Conservation (phyloP, 2,797 vertebrate species). For the Gadopsis bispinosus region DNA sequence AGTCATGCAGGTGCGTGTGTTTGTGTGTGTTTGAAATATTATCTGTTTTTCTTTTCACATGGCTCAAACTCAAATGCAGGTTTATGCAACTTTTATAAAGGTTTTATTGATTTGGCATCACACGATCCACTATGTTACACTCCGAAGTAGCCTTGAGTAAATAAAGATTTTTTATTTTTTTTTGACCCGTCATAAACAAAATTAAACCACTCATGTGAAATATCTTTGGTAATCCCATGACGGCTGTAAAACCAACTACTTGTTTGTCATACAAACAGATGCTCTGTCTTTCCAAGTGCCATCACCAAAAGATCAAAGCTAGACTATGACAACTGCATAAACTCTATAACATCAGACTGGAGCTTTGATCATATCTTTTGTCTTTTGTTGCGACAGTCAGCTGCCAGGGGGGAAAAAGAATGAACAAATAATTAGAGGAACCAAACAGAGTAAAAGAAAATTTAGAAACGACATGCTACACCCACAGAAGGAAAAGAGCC, state of each 20-base stretch:
- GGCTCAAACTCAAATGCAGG: constrained; percentile 36
- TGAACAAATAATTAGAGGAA: constrained; percentile 12
- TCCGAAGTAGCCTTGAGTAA: constrained; percentile 23
- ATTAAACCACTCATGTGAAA: constrained; percentile 22
- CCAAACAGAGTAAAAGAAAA: constrained; percentile 32
- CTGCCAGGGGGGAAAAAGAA: constrained; percentile 14
- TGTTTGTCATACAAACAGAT: constrained; percentile 49
- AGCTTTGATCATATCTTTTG: constrained; percentile 55
- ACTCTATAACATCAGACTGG: constrained; percentile 26
- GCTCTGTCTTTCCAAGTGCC: constrained; percentile 20
- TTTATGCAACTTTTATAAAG: constrained; percentile 45
- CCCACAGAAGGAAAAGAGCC: constrained; percentile 17
- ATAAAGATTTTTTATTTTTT: constrained; percentile 22
- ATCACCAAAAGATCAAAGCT: constrained; percentile 51
- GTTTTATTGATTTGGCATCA: constrained; percentile 37
- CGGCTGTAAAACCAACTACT: constrained; percentile 29
- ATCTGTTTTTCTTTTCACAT: constrained; percentile 32
- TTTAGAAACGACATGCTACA: constrained; percentile 17
- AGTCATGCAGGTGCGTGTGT: constrained; percentile 46
- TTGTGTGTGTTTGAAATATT: constrained; percentile 29
- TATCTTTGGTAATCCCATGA: constrained; percentile 1
- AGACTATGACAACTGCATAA: constrained; percentile 25
- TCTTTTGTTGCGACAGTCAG: constrained; percentile 36
- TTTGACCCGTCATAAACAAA: constrained; percentile 9
- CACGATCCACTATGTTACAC: constrained; percentile 10